These are phyloP conservation scores for Sceloporus undulatus DNA, from an alignment of 2,113 vertebrate species.

Conservation along the genomic window DNA sequence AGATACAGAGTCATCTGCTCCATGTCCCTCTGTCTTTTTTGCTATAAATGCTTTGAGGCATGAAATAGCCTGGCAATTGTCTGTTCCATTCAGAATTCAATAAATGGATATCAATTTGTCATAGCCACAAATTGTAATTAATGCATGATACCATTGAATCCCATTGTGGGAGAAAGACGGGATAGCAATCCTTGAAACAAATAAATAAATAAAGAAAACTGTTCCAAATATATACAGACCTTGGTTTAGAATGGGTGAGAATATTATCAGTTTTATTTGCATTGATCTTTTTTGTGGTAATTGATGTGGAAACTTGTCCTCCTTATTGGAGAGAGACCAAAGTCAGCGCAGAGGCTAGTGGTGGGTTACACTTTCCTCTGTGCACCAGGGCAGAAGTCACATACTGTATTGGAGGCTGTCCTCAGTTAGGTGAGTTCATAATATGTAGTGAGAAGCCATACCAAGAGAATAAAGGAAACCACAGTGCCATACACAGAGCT, in stretches of 20 bases:
- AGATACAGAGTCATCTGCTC: conserved; percentile 71
- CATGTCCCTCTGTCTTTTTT: conserved; percentile 22
- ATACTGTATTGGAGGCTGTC: neutral
- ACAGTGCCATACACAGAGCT: neutral
- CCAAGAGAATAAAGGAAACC: neutral
- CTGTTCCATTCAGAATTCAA: conserved; percentile 72
- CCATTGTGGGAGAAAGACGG: too few species aligned
- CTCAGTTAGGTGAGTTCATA: neutral
- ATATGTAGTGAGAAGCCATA: neutral
- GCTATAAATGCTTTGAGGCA: conserved; percentile 80
- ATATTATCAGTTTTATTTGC: neutral
- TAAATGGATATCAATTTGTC: conserved; percentile 79
- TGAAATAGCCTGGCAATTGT: conserved; percentile 83
- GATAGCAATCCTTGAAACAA: too few species aligned
- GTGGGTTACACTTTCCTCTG: neutral
- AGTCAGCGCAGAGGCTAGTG: neutral
- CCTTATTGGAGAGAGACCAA: neutral
- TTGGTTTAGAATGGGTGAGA: neutral
- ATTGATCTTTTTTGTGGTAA: neutral
- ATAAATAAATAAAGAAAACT: neutral
- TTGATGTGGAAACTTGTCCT: neutral
- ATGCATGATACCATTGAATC: conserved; percentile 49
- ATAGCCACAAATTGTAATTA: conserved; percentile 65
- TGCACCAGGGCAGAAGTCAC: neutral
- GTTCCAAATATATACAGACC: conserved; percentile 1